These are phyloP conservation scores for Drosophila sechellia DNA, from an alignment of 1,140 invertebrate species.

Conservation along the genomic window DNA sequence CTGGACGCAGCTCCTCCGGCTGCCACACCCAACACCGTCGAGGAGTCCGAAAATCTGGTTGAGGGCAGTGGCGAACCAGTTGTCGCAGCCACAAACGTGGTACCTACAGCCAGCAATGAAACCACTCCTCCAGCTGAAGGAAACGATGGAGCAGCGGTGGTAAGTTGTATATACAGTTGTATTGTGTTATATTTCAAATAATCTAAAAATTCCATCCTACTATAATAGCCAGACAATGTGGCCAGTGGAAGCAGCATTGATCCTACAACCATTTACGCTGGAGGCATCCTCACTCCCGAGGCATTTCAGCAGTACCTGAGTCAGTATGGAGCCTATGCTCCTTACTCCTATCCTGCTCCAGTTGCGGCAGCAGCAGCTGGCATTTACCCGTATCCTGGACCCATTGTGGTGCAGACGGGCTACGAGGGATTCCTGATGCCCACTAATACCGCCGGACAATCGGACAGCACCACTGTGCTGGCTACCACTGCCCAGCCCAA, in stretches of 20 bases:
- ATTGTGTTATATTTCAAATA: background rate
- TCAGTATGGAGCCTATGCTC: conserved; percentile 70
- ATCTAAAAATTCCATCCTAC: background rate
- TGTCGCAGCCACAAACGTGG: conserved; percentile 1
- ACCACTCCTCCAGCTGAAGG: conserved; percentile 14
- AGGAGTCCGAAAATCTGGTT: conserved; percentile 61
- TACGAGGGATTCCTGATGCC: conserved; percentile 84
- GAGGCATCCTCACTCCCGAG: conserved; percentile 71
- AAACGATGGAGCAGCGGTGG: conserved; percentile 38
- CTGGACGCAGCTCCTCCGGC: conserved; percentile 42
- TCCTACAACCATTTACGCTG: conserved; percentile 66
- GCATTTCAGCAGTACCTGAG: conserved; percentile 80
- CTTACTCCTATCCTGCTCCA: conserved; percentile 57
- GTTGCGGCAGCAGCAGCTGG: conserved; percentile 47
- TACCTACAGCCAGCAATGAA: conserved; percentile 11
- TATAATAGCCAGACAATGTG: conserved; percentile 52
- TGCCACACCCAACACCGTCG: conserved; percentile 46
- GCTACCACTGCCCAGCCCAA: conserved; percentile 6
- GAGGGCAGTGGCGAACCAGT: conserved; percentile 32
- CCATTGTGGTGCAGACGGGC: conserved; percentile 80
- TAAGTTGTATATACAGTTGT: conserved; percentile 16
- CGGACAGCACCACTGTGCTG: conserved; percentile 41
- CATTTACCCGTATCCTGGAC: conserved; percentile 66
- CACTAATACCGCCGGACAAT: conserved; percentile 19
- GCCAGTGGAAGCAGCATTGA: conserved; percentile 64